Conservation (phyloP, 1,140 invertebrate genomes). For the Schlechtendalia chinensis region DNA sequence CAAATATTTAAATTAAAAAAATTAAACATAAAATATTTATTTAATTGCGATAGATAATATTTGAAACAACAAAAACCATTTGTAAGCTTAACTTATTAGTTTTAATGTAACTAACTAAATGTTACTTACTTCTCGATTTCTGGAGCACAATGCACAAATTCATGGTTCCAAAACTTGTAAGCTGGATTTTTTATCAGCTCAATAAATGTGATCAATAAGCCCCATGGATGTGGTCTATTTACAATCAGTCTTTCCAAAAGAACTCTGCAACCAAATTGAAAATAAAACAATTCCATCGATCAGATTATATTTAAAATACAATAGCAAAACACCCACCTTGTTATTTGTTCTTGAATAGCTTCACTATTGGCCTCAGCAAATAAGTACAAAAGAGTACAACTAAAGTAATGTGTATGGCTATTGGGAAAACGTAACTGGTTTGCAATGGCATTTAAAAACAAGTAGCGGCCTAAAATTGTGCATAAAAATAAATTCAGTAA, state of each 20-base stretch:
- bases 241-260: conserved; percentile 95
- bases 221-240: conserved; percentile 98
- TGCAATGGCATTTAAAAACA: conserved; percentile 97
- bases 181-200: conserved; percentile 97
- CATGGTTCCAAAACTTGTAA: conserved; percentile 99
- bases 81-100: background rate
- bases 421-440: conserved; percentile 99
- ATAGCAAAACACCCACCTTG: conserved; percentile 54
- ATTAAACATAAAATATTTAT: too few relatives aligned
- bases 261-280: conserved; percentile 65
- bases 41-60: too few relatives aligned
- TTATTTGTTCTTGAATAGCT: conserved; percentile 89
- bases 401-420: conserved; percentile 99
- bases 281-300: conserved; percentile 56
- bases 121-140: conserved; percentile 92
- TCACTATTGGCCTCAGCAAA: conserved; percentile 98
- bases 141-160: conserved; percentile 97
- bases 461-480: conserved; percentile 62
- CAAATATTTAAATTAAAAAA: too few relatives aligned
- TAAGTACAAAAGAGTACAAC: conserved; percentile 91
- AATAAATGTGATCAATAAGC: conserved; percentile 96
- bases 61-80: too few relatives aligned
- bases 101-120: background rate
- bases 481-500: background rate
- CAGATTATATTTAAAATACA: conserved; percentile 58